Percentiles rank a stretch among this genome's conserved stretches.
These are phyloP conservation scores for Microcebus ravelobensis DNA, from an alignment of 2,113 vertebrate genomes.

Conservation along the genomic window DNA sequence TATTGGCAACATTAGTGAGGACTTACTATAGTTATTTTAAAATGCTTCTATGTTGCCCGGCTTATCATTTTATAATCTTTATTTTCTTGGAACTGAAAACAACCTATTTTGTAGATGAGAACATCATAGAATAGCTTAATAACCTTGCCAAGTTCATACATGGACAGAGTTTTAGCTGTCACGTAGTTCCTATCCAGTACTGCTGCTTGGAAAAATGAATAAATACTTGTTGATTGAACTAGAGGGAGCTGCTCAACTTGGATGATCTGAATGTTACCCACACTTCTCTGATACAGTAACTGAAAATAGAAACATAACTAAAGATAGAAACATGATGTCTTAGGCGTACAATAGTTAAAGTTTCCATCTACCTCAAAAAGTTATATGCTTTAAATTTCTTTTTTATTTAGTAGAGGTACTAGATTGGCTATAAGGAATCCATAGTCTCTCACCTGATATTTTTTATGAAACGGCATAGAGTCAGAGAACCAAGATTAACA, in stretches of 20 bases:
- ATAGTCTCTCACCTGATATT: background rate
- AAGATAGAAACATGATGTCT: background rate
- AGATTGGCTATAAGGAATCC: background rate
- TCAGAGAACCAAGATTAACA: background rate
- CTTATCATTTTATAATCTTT: background rate
- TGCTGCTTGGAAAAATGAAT: background rate
- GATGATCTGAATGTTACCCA: background rate
- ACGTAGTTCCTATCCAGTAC: background rate
- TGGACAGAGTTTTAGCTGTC: background rate
- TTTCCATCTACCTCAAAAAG: background rate
- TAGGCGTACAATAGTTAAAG: background rate
- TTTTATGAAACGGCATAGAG: background rate
- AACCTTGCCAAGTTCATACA: background rate
- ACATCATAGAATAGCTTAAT: background rate
- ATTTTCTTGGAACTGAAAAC: background rate
- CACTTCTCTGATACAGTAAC: background rate
- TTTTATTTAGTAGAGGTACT: background rate
- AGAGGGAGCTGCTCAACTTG: background rate
- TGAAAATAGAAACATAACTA: background rate
- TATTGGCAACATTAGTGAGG: background rate
- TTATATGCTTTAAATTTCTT: background rate
- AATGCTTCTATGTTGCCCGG: background rate
- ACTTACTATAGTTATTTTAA: background rate
- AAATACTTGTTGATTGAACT: background rate
- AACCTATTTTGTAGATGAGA: background rate